Percentiles rank a stretch among this genome's conserved stretches.
phyloP scores from a whole-genome alignment of 2,797 vertebrate species.

The Halcyon smyrnensis region DNA sequence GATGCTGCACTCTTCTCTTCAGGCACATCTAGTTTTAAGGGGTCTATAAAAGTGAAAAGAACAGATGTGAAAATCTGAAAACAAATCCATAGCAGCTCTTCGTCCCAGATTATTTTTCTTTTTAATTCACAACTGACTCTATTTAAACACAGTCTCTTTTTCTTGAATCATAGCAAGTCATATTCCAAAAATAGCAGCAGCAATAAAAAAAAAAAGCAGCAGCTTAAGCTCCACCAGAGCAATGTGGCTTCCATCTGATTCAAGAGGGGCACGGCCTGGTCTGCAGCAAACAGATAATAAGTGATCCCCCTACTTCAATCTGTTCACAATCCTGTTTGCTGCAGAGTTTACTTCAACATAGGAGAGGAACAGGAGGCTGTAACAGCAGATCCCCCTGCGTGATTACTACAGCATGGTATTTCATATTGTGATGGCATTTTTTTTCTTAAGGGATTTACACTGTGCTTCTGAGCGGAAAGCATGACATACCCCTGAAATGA shows the following conservation, averaged over 20 bases:
- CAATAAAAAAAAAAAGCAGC: too few species aligned
- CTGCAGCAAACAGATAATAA: neutral
- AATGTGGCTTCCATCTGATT: neutral
- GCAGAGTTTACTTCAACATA: neutral
- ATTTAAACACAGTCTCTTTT: neutral
- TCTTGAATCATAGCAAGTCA: neutral
- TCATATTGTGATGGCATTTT: neutral
- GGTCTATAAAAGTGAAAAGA: conserved; percentile 59
- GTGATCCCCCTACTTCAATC: too few species aligned
- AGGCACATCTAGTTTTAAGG: neutral
- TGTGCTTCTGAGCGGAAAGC: neutral
- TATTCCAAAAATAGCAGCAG: neutral
- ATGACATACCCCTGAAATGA: neutral
- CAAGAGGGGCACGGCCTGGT: neutral
- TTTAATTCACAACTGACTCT: neutral
- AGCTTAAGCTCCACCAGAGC: neutral
- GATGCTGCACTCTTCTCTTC: conserved; percentile 51
- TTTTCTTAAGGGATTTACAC: neutral
- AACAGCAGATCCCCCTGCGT: neutral
- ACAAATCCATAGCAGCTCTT: neutral
- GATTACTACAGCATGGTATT: neutral
- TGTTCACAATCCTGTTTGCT: accelerated
- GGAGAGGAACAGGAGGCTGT: neutral
- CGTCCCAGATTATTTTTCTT: neutral
- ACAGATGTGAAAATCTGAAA: neutral